Evolutionary conservation across 2,797 vertebrate genomes (phyloP), one percentile per base, ranked within the genome.

Genomic region (Philypnodon macrostomus): DNA sequence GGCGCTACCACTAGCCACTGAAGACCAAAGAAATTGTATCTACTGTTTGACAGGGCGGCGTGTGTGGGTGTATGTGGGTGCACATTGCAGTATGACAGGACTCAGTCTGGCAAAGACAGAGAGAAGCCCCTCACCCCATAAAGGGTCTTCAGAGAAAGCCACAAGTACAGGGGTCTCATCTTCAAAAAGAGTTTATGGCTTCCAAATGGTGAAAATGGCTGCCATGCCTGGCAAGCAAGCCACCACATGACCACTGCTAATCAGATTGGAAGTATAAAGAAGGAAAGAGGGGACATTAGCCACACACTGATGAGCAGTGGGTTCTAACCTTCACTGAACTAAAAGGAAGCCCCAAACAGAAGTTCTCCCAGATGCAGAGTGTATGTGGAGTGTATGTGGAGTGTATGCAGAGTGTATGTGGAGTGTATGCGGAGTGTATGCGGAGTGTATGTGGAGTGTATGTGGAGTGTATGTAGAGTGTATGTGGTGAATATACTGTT

Each of bases 171-270:
- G 85, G 87, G 79, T 86, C 84, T 75, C 58, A 8, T 85, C 86
- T 90, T 90, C 88, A 91, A 91, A 90, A 15, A 63, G 66, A 58
- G 13, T 37, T 82, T 89, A 88, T 90, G 82, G 76, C 75, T 90
- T 89, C 85, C 86, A 91, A 90, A 91, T 89, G 88, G 79, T 73
- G 76, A 76, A 89, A 79, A 87, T 83, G 82, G 83, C 79, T 80
- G 75, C 80, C 79, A 87, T 85, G 80, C 79, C 63, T 67, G 63
- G 66, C 71, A 37, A 74, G 66, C 38, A n/a, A 70, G 79, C 75
- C 72, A 63, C 72, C 72, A 54, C 54, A 36, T 63, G 51, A 83
- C 77, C 78, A 53, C 82, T 65, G 60, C 68, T 80, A 85, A 84
- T 84, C 84, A 85, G 80, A 85, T 75, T 44, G 71, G 61, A 76